Percentiles rank a stretch among this genome's conserved stretches.
phyloP scores from a whole-genome alignment of 2,113 vertebrate genomes.

The Mohoua ochrocephala region DNA sequence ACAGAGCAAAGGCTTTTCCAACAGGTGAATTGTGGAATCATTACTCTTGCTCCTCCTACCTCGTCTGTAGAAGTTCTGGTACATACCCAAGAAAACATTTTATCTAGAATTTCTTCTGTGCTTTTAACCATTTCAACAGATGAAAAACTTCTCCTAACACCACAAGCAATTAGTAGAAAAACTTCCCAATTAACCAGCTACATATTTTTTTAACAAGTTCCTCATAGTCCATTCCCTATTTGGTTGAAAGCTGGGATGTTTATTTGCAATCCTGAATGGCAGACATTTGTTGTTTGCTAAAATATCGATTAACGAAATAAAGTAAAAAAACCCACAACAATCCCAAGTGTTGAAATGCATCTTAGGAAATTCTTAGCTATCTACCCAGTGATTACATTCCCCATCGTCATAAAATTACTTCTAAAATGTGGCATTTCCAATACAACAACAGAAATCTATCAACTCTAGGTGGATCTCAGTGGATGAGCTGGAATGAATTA shows the following conservation, averaged over 20 bases:
- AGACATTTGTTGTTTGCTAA: background rate
- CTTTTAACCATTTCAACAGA: background rate
- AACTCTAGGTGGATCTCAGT: background rate
- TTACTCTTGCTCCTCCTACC: background rate
- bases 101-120: background rate
- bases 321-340: background rate
- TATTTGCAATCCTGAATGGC: background rate
- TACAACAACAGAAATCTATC: background rate
- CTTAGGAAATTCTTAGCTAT: background rate
- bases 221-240: background rate
- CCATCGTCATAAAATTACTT: background rate
- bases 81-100: background rate
- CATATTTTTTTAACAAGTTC: background rate
- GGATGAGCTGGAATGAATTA: background rate
- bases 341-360: background rate
- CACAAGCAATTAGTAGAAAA: background rate
- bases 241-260: background rate
- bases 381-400: background rate
- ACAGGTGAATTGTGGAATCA: background rate
- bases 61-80: background rate
- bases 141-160: background rate
- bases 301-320: background rate
- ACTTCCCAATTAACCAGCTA: background rate
- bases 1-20: background rate
- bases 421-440: background rate